Evolutionary conservation across 64 coral and sea anemone species (phyloP).

Genomic region (Actinia tenebrosa): DNA sequence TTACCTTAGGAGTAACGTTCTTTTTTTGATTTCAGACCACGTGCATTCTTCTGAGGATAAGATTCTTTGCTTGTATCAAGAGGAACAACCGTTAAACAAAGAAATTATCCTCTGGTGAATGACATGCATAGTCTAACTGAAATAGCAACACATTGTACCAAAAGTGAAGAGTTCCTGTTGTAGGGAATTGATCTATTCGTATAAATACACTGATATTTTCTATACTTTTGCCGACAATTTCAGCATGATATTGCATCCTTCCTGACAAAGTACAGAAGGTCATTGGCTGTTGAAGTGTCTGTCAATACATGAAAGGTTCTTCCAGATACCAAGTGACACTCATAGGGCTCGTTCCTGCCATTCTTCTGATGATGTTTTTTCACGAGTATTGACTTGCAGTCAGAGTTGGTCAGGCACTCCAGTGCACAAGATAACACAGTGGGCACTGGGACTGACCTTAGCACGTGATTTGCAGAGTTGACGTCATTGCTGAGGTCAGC

Average conservation of each 20-base stretch:
- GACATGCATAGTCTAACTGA: too few species aligned
- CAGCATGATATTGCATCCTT: background rate
- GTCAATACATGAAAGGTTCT: background rate
- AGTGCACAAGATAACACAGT: background rate
- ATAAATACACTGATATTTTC: background rate
- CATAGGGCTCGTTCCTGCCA: background rate
- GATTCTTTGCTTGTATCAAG: too few species aligned
- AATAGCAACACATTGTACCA: too few species aligned
- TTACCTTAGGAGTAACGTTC: too few species aligned
- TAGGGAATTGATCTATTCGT: background rate
- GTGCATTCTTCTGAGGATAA: too few species aligned
- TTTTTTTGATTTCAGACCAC: too few species aligned
- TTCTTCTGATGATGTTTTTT: background rate
- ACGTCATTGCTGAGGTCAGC: background rate
- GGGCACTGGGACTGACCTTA: background rate
- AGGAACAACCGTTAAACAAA: too few species aligned
- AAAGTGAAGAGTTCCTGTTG: too few species aligned
- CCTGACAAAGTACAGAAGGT: background rate
- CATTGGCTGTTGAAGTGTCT: background rate
- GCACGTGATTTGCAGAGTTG: background rate
- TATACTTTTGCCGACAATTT: too few species aligned
- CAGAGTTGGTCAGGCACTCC: background rate
- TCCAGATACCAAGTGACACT: background rate
- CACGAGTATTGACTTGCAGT: constrained; percentile 3
- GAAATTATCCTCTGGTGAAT: too few species aligned